These are phyloP conservation scores for Limnodromus scolopaceus DNA, from an alignment of 2,797 vertebrate genomes.

Conservation along the genomic window DNA sequence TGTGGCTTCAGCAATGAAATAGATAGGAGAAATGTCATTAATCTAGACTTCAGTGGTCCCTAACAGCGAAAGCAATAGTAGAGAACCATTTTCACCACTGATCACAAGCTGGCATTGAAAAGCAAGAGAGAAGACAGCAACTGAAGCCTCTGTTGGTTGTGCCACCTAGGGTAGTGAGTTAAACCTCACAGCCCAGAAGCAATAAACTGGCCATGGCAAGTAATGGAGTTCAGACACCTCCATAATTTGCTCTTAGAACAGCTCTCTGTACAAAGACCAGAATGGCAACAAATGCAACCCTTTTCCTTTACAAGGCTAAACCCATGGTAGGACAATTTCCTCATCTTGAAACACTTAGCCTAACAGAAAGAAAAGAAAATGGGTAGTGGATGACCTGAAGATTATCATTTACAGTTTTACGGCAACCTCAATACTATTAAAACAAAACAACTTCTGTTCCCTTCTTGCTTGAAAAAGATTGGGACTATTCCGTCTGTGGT, in stretches of 20 bases:
- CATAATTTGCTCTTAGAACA: not conserved
- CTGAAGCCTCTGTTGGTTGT: not conserved
- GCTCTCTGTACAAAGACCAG: not conserved
- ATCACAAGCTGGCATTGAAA: not conserved
- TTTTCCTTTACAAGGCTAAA: not conserved
- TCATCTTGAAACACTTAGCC: not conserved
- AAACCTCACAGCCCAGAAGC: not conserved
- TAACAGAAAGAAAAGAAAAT: conserved; percentile 3
- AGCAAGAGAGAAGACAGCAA: not conserved
- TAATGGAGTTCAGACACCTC: not conserved
- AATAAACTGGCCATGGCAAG: not conserved
- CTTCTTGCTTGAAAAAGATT: not conserved
- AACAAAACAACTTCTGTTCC: conserved; percentile 43
- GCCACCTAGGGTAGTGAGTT: not conserved
- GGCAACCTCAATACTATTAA: conserved; percentile 29
- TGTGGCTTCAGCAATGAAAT: not conserved
- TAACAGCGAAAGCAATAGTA: not conserved
- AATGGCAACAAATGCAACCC: not conserved
- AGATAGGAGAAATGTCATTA: not conserved
- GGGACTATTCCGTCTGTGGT: conserved; percentile 18
- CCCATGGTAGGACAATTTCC: not conserved
- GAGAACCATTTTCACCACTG: not conserved
- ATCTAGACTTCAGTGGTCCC: not conserved
- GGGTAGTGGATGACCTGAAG: not conserved
- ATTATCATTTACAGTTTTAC: conserved; percentile 13